Evolutionary conservation across 2,113 vertebrate genomes (phyloP).

Genomic region (Chroicocephalus ridibundus): DNA sequence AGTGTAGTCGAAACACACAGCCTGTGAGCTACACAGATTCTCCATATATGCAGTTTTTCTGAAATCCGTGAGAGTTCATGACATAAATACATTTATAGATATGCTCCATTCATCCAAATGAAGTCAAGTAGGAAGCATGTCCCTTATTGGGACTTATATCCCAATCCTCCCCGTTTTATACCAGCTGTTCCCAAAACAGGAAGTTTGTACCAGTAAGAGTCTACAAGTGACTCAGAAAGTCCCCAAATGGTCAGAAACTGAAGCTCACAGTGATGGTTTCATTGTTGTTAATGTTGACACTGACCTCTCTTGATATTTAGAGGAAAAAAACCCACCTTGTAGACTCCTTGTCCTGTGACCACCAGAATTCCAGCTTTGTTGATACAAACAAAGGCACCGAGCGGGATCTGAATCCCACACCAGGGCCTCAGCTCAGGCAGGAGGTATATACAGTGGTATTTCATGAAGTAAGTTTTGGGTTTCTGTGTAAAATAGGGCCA

Average conservation of each 20-base stretch:
- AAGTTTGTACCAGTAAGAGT: not conserved
- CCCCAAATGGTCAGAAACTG: not conserved
- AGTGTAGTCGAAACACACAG: not conserved
- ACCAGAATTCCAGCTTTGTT: not conserved
- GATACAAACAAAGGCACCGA: not conserved
- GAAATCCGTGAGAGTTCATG: not conserved
- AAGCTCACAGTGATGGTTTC: not conserved
- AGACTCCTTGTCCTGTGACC: not conserved
- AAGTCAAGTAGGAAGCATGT: not conserved
- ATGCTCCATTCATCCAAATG: not conserved
- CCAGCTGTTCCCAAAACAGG: not conserved
- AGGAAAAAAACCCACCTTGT: not conserved
- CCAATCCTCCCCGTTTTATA: not conserved
- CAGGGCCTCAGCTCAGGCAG: not conserved
- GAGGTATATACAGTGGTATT: not conserved
- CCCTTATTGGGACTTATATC: not conserved
- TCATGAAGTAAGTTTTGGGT: not conserved
- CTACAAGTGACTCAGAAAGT: not conserved
- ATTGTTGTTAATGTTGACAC: not conserved
- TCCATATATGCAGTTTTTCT: not conserved
- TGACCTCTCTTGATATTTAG: not conserved
- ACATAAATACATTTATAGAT: not conserved
- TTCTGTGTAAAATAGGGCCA: not conserved
- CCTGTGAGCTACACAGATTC: not conserved
- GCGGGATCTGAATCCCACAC: not conserved